Conservation (phyloP, 92 coral and sea anemone species). For the Anthopleura xanthogrammica region DNA sequence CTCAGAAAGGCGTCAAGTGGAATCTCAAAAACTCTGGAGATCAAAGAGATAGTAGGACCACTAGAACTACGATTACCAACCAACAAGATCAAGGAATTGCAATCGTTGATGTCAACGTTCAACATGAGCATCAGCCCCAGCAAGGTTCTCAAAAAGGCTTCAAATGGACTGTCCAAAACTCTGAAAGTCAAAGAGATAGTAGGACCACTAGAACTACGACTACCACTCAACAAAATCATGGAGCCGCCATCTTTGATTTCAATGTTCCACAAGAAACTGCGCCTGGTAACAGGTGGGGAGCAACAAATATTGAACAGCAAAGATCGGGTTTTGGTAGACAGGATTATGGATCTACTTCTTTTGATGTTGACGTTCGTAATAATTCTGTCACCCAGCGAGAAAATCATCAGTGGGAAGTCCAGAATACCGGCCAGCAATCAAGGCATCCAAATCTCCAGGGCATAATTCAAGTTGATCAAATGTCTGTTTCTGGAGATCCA, state of each 20-base stretch:
- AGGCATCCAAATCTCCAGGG: no score
- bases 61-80: neutral
- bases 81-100: slow-evolving; percentile 1
- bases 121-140: neutral
- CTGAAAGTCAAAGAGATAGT: neutral
- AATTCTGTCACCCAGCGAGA: no score
- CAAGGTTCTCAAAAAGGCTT: neutral
- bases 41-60: neutral
- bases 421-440: no score
- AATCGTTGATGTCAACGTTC: slow-evolving; percentile 18
- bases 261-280: neutral
- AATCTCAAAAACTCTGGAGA: neutral
- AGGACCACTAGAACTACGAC: neutral
- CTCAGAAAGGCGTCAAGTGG: slow-evolving; percentile 9
- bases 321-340: neutral
- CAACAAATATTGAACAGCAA: neutral
- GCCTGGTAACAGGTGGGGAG: neutral
- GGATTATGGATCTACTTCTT: neutral
- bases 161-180: slow-evolving; percentile 5
- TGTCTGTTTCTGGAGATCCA: neutral
- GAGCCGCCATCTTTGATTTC: neutral
- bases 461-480: neutral
- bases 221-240: neutral
- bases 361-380: neutral
- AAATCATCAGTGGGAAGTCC: no score